phyloP scores from a whole-genome alignment of 2,113 vertebrate genomes.

The Murina feae region DNA sequence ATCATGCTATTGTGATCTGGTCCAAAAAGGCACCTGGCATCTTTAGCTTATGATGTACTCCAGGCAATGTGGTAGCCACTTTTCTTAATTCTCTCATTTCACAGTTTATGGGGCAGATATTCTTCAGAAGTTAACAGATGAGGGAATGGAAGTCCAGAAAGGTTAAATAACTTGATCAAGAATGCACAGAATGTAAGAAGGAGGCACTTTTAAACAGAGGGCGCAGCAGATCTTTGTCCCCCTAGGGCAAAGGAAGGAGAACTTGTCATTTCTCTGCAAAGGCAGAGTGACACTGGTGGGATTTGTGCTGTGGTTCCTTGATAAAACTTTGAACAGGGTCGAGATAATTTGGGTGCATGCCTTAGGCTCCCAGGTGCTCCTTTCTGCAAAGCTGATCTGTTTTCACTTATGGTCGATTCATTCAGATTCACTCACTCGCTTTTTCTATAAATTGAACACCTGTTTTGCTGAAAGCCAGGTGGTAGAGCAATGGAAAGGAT shows the following conservation, averaged over 20 bases:
- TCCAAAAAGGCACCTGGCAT: not conserved
- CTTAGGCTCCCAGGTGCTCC: not conserved
- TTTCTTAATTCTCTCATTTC: slow-evolving; percentile 11
- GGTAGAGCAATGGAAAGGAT: not conserved
- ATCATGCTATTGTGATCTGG: not conserved
- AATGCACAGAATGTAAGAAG: not conserved
- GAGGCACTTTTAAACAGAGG: not conserved
- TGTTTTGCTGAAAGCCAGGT: slow-evolving; percentile 11
- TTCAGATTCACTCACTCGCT: not conserved
- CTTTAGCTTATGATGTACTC: not conserved
- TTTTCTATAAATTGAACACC: not conserved
- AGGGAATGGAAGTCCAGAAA: not conserved
- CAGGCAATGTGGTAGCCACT: not conserved
- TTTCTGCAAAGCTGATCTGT: not conserved
- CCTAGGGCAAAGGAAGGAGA: not conserved
- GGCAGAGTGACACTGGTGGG: not conserved
- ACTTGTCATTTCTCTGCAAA: not conserved
- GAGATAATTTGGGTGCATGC: not conserved
- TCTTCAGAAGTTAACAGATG: not conserved
- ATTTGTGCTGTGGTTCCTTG: not conserved
- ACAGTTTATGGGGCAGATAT: not conserved
- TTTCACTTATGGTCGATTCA: not conserved
- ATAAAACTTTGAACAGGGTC: not conserved
- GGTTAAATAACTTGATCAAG: not conserved
- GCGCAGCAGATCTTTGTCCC: not conserved